These are phyloP conservation scores for Timandra comae DNA, from an alignment of 2,888 invertebrate genomes.

Conservation along the genomic window DNA sequence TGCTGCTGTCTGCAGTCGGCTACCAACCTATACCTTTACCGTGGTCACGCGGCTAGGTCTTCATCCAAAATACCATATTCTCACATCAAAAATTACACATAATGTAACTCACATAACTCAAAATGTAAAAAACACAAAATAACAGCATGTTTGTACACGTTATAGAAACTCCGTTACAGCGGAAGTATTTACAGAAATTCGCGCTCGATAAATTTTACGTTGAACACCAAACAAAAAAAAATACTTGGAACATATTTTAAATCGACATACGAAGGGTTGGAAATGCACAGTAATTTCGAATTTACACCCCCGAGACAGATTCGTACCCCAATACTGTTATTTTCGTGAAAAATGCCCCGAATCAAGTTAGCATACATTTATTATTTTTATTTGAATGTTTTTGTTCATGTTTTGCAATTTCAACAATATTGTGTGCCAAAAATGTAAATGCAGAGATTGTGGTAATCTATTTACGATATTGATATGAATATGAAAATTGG, in stretches of 20 bases:
- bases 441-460: constrained; percentile 6
- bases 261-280: constrained; percentile 30
- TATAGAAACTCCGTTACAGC: no score
- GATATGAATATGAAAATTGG: no score
- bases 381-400: constrained; percentile 1
- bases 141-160: no score
- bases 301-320: constrained; percentile 39
- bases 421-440: constrained; percentile 4
- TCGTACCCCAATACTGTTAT: constrained; percentile 15
- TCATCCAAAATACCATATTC: no score
- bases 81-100: no score
- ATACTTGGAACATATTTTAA: constrained; percentile 31
- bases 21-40: no score
- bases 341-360: constrained; percentile 18
- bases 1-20: no score
- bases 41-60: no score
- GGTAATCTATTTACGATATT: no score
- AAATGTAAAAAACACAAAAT: no score
- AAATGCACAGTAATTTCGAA: constrained; percentile 33
- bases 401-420: constrained; percentile 5
- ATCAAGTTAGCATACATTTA: constrained; percentile 14
- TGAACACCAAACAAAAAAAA: constrained; percentile 23
- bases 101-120: no score
- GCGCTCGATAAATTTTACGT: constrained; percentile 13
- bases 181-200: not conserved